These are phyloP conservation scores for Nettapus auritus DNA, from an alignment of 2,113 vertebrate genomes.

Conservation along the genomic window DNA sequence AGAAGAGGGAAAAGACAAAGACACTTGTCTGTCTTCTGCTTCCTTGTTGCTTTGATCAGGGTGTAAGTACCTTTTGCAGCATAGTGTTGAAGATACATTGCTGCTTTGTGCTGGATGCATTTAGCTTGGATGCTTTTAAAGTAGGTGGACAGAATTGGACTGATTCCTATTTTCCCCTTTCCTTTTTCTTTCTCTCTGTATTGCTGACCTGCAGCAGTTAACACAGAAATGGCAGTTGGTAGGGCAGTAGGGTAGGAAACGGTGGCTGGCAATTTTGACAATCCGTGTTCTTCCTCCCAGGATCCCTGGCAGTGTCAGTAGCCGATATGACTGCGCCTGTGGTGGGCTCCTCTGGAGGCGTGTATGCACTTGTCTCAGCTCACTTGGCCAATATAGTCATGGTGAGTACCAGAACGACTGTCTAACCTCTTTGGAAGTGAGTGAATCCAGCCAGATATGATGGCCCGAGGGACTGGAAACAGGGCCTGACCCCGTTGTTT, in stretches of 20 bases:
- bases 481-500: not conserved
- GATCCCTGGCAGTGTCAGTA: constrained; percentile 93
- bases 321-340: constrained; percentile 96
- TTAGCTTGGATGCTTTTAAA: constrained; percentile 2
- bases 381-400: constrained; percentile 98
- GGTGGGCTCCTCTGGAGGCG: constrained; percentile 95
- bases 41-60: not conserved
- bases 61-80: not conserved
- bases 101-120: not conserved
- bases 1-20: not conserved
- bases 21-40: not conserved
- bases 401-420: constrained; percentile 78
- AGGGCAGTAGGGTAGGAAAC: not conserved
- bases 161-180: not conserved
- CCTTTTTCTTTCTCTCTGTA: not conserved
- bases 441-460: not conserved
- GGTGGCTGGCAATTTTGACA: not conserved
- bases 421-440: not conserved
- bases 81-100: not conserved
- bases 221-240: not conserved
- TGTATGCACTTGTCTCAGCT: constrained; percentile 95
- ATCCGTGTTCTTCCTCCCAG: constrained; percentile 69
- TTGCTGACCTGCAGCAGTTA: not conserved
- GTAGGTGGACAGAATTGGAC: not conserved
- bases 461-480: not conserved